These are phyloP conservation scores for Vanessa tameamea DNA, from an alignment of 1,140 invertebrate genomes.

Conservation along the genomic window DNA sequence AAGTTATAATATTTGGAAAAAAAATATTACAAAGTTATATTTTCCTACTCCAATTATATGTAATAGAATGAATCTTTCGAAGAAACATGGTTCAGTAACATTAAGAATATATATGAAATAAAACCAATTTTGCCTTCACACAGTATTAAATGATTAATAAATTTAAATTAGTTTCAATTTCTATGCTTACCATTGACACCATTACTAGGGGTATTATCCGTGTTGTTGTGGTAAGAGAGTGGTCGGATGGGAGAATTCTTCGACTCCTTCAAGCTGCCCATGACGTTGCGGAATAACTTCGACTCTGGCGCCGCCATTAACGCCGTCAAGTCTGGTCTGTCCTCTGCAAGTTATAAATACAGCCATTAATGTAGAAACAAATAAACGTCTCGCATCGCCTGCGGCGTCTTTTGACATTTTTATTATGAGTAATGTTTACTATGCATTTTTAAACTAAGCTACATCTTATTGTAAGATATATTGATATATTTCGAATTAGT, in stretches of 20 bases:
- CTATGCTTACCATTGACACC: constrained; percentile 40
- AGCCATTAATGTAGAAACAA: neutral
- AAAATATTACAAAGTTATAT: no score
- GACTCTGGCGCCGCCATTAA: constrained; percentile 30
- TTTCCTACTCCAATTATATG: no score
- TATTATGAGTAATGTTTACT: neutral
- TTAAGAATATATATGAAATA: no score
- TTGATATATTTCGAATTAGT: no score
- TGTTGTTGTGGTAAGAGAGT: constrained; percentile 53
- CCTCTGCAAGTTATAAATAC: constrained; percentile 43
- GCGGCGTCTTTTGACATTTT: neutral
- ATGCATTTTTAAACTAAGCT: neutral
- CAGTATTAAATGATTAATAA: no score
- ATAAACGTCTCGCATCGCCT: neutral
- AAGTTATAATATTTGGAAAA: no score
- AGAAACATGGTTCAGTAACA: no score
- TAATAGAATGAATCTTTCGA: no score
- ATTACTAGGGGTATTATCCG: constrained; percentile 39
- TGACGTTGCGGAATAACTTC: constrained; percentile 57
- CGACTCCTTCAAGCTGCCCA: constrained; percentile 40
- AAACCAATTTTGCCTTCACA: no score
- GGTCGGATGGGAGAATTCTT: constrained; percentile 47
- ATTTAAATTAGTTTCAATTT: neutral
- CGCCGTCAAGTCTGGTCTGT: constrained; percentile 57
- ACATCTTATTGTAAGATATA: neutral